phyloP scores from a whole-genome alignment of 2,888 invertebrate genomes.

The Hemistola chrysoprasaria region DNA sequence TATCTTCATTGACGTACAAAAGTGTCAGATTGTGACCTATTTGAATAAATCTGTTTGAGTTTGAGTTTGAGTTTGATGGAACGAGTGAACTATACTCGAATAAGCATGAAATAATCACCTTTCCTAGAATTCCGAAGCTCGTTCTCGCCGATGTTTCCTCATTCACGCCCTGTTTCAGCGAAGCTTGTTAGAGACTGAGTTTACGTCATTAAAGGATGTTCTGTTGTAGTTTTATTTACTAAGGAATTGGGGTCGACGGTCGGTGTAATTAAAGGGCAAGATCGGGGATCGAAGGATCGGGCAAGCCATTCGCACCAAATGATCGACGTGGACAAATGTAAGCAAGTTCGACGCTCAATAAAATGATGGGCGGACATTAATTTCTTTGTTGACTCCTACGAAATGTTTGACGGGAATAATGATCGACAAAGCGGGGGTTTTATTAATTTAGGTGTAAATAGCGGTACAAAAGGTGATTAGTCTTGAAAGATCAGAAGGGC shows the following conservation, averaged over 20 bases:
- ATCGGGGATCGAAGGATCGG: no score
- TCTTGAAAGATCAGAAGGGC: no score
- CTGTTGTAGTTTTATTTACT: constrained; percentile 34
- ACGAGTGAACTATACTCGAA: background rate
- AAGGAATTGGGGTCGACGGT: constrained; percentile 27
- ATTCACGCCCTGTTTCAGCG: constrained; percentile 2
- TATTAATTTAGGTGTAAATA: no score
- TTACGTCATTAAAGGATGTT: constrained; percentile 31
- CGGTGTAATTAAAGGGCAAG: constrained; percentile 39
- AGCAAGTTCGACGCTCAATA: constrained; percentile 20
- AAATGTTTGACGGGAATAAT: constrained; percentile 5
- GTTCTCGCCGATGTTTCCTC: constrained; percentile 1
- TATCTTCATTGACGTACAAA: no score
- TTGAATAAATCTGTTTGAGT: no score
- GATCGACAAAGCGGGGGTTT: background rate
- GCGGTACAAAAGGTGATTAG: no score
- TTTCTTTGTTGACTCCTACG: constrained; percentile 16
- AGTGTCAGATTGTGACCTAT: no score
- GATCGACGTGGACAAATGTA: constrained; percentile 20
- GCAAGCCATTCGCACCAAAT: constrained; percentile 29
- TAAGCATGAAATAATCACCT: constrained; percentile 3
- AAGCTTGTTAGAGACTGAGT: constrained; percentile 23
- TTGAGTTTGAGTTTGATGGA: no score
- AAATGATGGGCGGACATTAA: constrained; percentile 13
- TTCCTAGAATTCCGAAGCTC: constrained; percentile 3